A percentile compares a stretch with the other conserved stretches of the same genome.
phyloP scores from a whole-genome alignment of 2,113 vertebrate species.

The Sisor rabdophorus region DNA sequence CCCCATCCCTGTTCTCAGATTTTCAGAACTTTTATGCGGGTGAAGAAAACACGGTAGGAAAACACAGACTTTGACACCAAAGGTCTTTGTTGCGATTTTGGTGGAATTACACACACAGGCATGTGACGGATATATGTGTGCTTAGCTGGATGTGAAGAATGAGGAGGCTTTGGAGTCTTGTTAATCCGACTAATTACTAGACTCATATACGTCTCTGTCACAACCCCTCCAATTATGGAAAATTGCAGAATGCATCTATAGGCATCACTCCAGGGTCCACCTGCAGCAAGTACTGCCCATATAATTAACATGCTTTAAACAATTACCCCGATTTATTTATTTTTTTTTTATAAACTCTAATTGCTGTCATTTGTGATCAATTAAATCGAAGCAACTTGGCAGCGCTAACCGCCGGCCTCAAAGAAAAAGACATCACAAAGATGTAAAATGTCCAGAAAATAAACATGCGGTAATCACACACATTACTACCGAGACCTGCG shows the following conservation, averaged over 20 bases:
- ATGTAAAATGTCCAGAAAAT: constrained; percentile 29
- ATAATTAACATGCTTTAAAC: constrained; percentile 25
- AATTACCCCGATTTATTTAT: constrained; percentile 3
- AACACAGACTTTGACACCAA: not conserved
- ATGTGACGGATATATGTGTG: not conserved
- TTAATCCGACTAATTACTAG: constrained; percentile 24
- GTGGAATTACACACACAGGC: not conserved
- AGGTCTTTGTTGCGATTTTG: not conserved
- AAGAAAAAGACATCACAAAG: constrained; percentile 15
- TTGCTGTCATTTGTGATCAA: constrained; percentile 38
- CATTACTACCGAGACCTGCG: constrained; percentile 4
- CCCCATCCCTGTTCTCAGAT: constrained; percentile 80
- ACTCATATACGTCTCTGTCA: constrained; percentile 16
- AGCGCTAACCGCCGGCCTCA: constrained; percentile 28
- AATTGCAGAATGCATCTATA: constrained; percentile 19
- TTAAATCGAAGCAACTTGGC: constrained; percentile 31
- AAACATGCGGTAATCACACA: constrained; percentile 23
- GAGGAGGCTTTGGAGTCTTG: constrained; percentile 2
- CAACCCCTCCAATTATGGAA: constrained; percentile 22
- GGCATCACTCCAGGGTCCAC: constrained; percentile 11
- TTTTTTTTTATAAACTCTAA: constrained; percentile 12
- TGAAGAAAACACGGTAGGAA: constrained; percentile 13
- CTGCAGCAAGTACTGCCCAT: constrained; percentile 21
- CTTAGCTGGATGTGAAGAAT: not conserved
- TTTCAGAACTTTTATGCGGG: constrained; percentile 50